Evolutionary conservation across 37 sponge, comb jelly and placozoan species (phyloP), one percentile per base, ranked within the genome.

Genomic region (Hormiphora californensis): DNA sequence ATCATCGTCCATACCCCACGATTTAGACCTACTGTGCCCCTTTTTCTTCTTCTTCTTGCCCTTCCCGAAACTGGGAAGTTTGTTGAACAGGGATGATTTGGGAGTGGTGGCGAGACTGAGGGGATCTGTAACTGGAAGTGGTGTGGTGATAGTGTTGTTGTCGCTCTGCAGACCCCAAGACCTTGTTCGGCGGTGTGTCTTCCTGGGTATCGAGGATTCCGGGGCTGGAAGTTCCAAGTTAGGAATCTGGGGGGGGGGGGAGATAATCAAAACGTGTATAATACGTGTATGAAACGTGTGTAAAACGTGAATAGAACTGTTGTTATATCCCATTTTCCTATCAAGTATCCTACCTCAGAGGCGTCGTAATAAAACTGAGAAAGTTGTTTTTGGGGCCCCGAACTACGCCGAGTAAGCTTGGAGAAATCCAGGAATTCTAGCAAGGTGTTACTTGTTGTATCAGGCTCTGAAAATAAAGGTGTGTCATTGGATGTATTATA

Each of bases 21-120:
- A 65, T 38, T 19, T 7, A 7, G 67, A 65, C 67, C 67, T 3
- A 33, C 35, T 65, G 67, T 65, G 67, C 7, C 67, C 37, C 28
- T 65, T 65, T 38, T 65, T 65, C 67, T 65, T 65, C 37, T 65
- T 65, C 7, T 30, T 65, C 67, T 65, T 65, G 67, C 67, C 67
- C 67, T 65, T 65, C 19, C 67, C 67, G 67, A 65, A 65, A 38
- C 67, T 65, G 67, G 67, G 67, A 38, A 65, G 35, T 38, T 65
- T 65, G 67, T 15, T 7, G 67, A 65, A 65, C 37, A 65, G 11
- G 19, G 61, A 17, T 21, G 61, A 57, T 27, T 9, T 57, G 67
- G 67, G 3, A 15, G 61, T 21, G 7, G 61, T 28, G n/a, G 9
- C 22, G 61, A 30, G 3, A 57, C 30, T 5, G n/a, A 30, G 17